Conservation (phyloP, 2,888 invertebrate species). For the Caenorhabditis plicata region DNA sequence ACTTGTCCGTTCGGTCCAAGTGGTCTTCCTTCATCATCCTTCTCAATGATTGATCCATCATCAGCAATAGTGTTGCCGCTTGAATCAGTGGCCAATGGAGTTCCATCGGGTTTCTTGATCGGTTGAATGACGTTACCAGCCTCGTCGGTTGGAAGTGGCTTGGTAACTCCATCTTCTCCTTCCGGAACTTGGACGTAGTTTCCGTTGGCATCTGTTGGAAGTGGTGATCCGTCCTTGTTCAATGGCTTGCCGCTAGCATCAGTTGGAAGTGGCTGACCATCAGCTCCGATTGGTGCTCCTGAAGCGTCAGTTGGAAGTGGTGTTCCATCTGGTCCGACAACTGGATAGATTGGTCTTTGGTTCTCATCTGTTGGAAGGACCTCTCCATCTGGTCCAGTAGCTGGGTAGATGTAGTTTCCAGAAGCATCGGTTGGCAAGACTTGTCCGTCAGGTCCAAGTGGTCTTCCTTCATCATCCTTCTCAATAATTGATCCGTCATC, state of each 20-base stretch:
- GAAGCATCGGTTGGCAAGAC: slow-evolving; percentile 32
- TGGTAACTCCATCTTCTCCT: background rate
- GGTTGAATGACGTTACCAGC: slow-evolving; percentile 22
- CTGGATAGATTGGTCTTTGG: slow-evolving; percentile 2
- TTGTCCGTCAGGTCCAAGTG: slow-evolving; percentile 22
- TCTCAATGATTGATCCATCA: slow-evolving; percentile 2
- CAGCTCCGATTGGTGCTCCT: slow-evolving; percentile 10
- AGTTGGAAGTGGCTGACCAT: slow-evolving; percentile 28
- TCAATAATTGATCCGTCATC: slow-evolving; percentile 19
- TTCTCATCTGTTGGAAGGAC: slow-evolving; percentile 22
- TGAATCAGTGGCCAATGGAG: slow-evolving; percentile 14
- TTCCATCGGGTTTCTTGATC: slow-evolving; percentile 26
- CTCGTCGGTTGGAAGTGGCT: slow-evolving; percentile 20
- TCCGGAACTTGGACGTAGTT: slow-evolving; percentile 7
- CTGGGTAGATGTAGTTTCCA: slow-evolving; percentile 33
- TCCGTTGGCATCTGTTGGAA: slow-evolving; percentile 32
- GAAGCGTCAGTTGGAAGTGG: slow-evolving; percentile 39
- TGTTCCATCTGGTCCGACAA: slow-evolving; percentile 43
- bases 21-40: slow-evolving; percentile 14
- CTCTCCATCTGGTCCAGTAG: slow-evolving; percentile 27
- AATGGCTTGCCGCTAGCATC: slow-evolving; percentile 14
- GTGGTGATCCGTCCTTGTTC: slow-evolving; percentile 15
- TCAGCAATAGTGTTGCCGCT: slow-evolving; percentile 7
- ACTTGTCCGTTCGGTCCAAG: slow-evolving; percentile 28
- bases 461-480: slow-evolving; percentile 31